Evolutionary conservation across 1,140 invertebrate genomes (phyloP), one percentile per base, ranked within the genome.

Genomic region (Aphaenogaster rudis): DNA sequence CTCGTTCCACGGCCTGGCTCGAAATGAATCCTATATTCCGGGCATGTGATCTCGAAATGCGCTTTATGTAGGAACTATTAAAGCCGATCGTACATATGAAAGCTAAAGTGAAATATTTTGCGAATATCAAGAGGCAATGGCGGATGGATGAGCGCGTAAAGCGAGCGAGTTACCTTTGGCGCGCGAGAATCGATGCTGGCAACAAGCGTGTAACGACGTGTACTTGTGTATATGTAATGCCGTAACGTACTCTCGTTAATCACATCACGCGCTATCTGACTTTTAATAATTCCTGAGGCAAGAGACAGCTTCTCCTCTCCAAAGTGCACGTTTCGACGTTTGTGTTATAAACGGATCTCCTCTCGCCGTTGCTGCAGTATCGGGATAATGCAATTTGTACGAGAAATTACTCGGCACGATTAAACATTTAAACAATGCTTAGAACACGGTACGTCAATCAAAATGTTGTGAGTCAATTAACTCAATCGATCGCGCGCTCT

Each of bases 21-120:
- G 61, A 42, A 86, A 63, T 76, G 72, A 76, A 78, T 33, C 71
- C 82, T 66, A 48, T 79, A 66, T 59, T 45, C 33, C 33, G 28
- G 59, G 52, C 21, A 54, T 61, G 42, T 50, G 36, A 57, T 66
- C 48, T 86, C 82, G 61, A 82, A 74, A 82, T 82, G 6, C 39
- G 33, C 80, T 82, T 82, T 74, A 82, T 48, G n/a, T 48, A 74
- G 45, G 0, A 82, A 39, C 79, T 61, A 74, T 82, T 82, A 82
- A 82, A 72, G 42, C 67, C 28, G 69, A 82, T 82, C 52, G 67
- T 59, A 59, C 52, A 15, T 48, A 48, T 39, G 21, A 59, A 69
- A 45, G 77, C 61, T 67, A 28, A 80, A 67, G 28, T 9, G 52
- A 82, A 71, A 82, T 82, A 61, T 74, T 82, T 74, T 54, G 54